Base-by-base conservation (phyloP, 2,888 invertebrate species). In the Chalcosyrphus nemorum region DNA sequence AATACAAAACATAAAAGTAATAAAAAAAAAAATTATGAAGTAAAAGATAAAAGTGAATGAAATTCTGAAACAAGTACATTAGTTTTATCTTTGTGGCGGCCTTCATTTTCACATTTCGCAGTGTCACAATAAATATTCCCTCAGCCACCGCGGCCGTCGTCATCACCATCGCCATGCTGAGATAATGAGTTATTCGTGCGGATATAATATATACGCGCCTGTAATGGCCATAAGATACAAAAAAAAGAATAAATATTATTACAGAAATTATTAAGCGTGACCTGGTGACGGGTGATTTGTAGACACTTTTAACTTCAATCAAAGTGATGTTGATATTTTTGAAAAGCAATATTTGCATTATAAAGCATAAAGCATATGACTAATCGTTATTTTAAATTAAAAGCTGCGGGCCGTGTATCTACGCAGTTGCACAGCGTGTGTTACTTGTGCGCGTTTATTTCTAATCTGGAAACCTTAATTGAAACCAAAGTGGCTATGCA, bases 21-120 rank as follows among this genome's bases (percentile, higher is more conserved):
- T 54, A 80, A 66, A 76, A 66, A 75, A 24, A 24, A 24, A 24
- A 24, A n/a, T n/a, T 47, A 77, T 76, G 15, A 71, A 68, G 56
- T 61, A 61, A 76, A 77, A 86, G 54, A 68, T 41, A 80, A 71
- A 77, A 81, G 52, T 77, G 74, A 82, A 75, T 78, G 61, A 78
- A 78, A 32, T 76, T 86, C 80, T 77, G 75, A 78, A 77, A 81
- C 63, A 86, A 82, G 86, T 86, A 86, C 86, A 87, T 87, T 87
- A 87, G 86, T 86, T 86, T 74, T 87, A 87, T 87, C 86, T 86
- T 81, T 82, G 77, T 63, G 63, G 71, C 63, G 80, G 80, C 86
- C 85, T 86, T 82, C 86, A 54, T 81, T 72, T 81, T 56, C 57
- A 43, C 78, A 75, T 82, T 84, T 74, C 38, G 19, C 57, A 59